Conservation (phyloP, 2,888 invertebrate genomes). For the Sphinx pinastri region DNA sequence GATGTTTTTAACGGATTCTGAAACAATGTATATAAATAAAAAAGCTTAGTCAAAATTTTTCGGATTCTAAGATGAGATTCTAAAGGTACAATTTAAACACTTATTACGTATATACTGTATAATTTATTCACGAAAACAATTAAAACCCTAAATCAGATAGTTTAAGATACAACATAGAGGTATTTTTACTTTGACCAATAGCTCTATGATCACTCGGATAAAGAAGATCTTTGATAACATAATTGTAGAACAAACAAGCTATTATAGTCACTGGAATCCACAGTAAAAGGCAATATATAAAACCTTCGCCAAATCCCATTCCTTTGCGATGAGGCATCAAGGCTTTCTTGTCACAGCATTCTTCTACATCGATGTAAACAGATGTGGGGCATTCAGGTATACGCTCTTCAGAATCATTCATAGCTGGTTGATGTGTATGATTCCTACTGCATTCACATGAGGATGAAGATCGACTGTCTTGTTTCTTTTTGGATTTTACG, state of each 20-base stretch:
- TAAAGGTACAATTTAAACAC: neutral
- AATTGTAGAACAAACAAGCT: slow-evolving; percentile 52
- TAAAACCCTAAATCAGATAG: slow-evolving; percentile 68
- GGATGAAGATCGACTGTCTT: neutral
- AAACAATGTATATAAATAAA: neutral
- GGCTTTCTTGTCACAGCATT: slow-evolving; percentile 21
- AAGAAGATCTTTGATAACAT: slow-evolving; percentile 49
- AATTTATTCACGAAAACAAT: slow-evolving; percentile 31
- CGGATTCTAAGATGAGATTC: too few species aligned
- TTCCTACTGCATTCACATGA: slow-evolving; percentile 4
- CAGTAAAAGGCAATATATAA: slow-evolving; percentile 57
- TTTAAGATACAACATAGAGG: slow-evolving; percentile 43
- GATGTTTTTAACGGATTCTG: neutral
- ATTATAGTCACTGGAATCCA: slow-evolving; percentile 62
- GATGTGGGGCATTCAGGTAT: slow-evolving; percentile 23
- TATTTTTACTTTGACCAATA: slow-evolving; percentile 28
- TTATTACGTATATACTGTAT: neutral
- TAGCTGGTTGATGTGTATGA: neutral
- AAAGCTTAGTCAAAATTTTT: too few species aligned
- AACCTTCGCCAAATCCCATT: slow-evolving; percentile 56
- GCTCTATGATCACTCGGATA: neutral
- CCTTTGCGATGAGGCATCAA: slow-evolving; percentile 36
- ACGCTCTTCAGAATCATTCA: neutral
- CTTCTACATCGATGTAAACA: slow-evolving; percentile 27
- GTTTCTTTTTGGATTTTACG: neutral